Evolutionary conservation across 2,888 invertebrate genomes (phyloP), one percentile per base, ranked within the genome.

Genomic region (Pristionchus arcanus): DNA sequence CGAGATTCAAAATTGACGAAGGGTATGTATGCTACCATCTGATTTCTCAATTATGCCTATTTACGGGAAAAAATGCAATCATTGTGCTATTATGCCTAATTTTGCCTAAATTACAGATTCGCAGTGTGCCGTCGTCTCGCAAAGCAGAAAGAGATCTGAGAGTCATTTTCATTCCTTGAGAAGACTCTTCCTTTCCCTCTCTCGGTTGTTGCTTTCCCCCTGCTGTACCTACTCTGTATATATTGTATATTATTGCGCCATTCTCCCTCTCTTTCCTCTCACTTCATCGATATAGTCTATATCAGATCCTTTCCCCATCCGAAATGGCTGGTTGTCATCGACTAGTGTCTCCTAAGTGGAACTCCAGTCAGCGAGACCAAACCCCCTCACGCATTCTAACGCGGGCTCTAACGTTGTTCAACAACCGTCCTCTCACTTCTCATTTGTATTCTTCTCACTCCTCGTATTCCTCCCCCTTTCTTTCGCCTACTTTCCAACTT

Each of bases 121-220:
- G 93, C 92, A 74, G 92, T 94, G 9, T 94, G 94, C 91, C 93
- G 93, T 83, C 93, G 92, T 89, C 90, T 93, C 31, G 89, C 91
- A 86, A 92, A 92, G 88, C 90, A 92, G 90, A 91, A 91, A 42
- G 90, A 90, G 87, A 90, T 89, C 63, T 77, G 81, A 90, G 28
- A 42, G 49, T 28, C 49, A 16, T 81, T 81, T 81, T 81, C 81
- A 81, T 28, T 16, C 42, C 13, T 31, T 55, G 84, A 87, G 68
- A 87, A 87, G 42, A 74, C 49, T 55, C 28, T 74, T 55, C 16
- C 19, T 16, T n/a, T 49, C 37, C 53, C 87, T 55, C 59, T 88
- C 49, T 49, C n/a, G 81, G 81, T 81, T 81, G 81, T 81, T 81
- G 25, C 81, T 42, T 53, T 28, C 74, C 42, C 42, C 42, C 42